These are phyloP conservation scores for Anolis sagrei DNA, from an alignment of 2,113 vertebrate species.

Conservation along the genomic window DNA sequence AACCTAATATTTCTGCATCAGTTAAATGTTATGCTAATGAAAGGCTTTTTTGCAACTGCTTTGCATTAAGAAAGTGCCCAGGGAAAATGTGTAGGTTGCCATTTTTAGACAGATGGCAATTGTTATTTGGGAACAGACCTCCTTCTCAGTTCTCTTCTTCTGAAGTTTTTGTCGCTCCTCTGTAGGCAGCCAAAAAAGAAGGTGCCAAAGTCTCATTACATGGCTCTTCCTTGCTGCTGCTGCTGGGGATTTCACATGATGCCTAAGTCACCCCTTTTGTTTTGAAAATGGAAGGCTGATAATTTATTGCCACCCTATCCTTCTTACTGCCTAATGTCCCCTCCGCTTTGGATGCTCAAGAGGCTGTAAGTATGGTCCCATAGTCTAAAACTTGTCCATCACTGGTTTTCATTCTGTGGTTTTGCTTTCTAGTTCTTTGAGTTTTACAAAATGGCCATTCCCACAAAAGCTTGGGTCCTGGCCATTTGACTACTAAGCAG, in stretches of 20 bases:
- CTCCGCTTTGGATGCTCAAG: not conserved
- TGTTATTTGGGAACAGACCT: slow-evolving; percentile 6
- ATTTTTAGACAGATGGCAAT: slow-evolving; percentile 17
- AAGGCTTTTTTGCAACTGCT: slow-evolving; percentile 28
- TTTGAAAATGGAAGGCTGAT: not conserved
- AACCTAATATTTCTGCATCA: slow-evolving; percentile 38
- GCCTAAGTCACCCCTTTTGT: not conserved
- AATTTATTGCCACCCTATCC: not conserved
- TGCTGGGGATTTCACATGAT: not conserved
- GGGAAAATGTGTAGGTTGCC: slow-evolving; percentile 19
- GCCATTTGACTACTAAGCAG: not conserved
- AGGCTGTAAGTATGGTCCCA: not conserved
- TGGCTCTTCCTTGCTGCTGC: not conserved
- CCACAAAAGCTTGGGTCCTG: no score
- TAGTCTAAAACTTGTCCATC: not conserved
- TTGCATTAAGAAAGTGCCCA: not conserved
- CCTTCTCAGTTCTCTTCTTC: not conserved
- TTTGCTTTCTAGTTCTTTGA: not conserved
- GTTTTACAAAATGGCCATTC: no score
- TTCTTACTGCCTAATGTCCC: no score
- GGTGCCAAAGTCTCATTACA: not conserved
- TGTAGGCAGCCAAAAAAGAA: slow-evolving; percentile 1
- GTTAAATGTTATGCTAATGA: slow-evolving; percentile 41
- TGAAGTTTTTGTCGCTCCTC: not conserved
- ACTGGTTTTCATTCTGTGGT: not conserved